A percentile compares a stretch with the other conserved stretches of the same genome.
Conservation (phyloP, 2,888 invertebrate genomes). For the Dolichopus griseipennis region DNA sequence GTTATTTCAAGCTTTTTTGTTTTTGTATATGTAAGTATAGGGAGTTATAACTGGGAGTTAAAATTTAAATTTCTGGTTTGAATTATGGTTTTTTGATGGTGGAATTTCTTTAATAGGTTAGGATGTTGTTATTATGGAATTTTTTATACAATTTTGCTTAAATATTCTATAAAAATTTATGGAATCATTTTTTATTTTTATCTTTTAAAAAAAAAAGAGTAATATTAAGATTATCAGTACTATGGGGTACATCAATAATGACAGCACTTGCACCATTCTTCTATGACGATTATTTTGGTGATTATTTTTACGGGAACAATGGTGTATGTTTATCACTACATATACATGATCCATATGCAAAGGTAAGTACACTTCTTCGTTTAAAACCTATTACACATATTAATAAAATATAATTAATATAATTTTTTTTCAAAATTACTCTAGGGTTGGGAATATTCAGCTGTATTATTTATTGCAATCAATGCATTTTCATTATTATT, state of each 20-base stretch:
- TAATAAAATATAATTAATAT: not conserved
- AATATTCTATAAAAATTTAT: too few relatives aligned
- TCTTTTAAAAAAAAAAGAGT: constrained; percentile 36
- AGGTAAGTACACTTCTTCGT: constrained; percentile 31
- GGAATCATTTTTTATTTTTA: not conserved
- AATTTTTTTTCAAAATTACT: constrained; percentile 13
- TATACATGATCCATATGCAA: constrained; percentile 53
- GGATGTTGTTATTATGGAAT: too few relatives aligned
- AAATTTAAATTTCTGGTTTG: too few relatives aligned
- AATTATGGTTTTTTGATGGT: too few relatives aligned
- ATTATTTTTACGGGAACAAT: constrained; percentile 51
- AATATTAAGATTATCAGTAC: constrained; percentile 41
- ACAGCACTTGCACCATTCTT: constrained; percentile 47
- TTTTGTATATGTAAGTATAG: too few relatives aligned
- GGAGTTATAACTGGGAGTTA: too few relatives aligned
- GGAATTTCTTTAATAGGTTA: too few relatives aligned
- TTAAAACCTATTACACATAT: not conserved
- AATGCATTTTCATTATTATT: constrained; percentile 50
- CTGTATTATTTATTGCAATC: constrained; percentile 48
- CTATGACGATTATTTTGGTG: constrained; percentile 46
- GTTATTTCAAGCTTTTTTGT: too few relatives aligned
- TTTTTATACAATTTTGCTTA: too few relatives aligned
- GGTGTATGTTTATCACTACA: constrained; percentile 53
- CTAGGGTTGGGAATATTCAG: constrained; percentile 54
- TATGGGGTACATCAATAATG: constrained; percentile 47